phyloP scores from a whole-genome alignment of 2,888 invertebrate genomes.

The Coleophora deauratella region DNA sequence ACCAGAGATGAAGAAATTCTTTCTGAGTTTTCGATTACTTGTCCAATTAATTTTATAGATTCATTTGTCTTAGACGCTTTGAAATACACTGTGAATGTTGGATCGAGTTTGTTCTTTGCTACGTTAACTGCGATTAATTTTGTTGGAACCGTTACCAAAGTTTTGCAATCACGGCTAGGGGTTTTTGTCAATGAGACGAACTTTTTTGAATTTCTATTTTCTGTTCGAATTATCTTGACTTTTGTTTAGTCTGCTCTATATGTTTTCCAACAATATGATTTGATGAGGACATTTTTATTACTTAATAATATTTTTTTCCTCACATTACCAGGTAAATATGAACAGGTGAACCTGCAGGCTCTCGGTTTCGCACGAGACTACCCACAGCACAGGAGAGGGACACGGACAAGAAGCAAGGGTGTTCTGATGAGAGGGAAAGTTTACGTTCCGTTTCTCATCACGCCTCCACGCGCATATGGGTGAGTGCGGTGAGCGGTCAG shows the following conservation, averaged over 20 bases:
- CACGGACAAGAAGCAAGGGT: constrained; percentile 51
- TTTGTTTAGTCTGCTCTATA: too few relatives aligned
- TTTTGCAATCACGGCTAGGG: background rate
- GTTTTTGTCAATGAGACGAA: too few relatives aligned
- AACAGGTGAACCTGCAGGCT: too few relatives aligned
- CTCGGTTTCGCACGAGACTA: too few relatives aligned
- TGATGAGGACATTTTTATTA: too few relatives aligned
- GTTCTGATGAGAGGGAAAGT: constrained; percentile 70
- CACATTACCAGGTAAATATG: too few relatives aligned
- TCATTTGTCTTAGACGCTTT: constrained; percentile 66
- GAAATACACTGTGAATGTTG: constrained; percentile 35
- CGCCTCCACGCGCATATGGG: constrained; percentile 65
- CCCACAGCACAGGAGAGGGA: constrained; percentile 20
- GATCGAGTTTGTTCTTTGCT: background rate
- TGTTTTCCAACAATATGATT: too few relatives aligned
- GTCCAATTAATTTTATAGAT: constrained; percentile 74
- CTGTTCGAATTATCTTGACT: background rate
- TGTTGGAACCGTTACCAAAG: background rate
- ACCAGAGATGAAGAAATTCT: constrained; percentile 72
- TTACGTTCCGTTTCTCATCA: constrained; percentile 60
- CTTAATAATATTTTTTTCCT: too few relatives aligned
- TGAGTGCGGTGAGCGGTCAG: constrained; percentile 64
- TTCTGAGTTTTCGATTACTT: constrained; percentile 74
- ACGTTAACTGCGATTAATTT: background rate
- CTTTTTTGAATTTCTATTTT: background rate